Conservation (phyloP, 2,888 invertebrate species). For the Lithophane semibrunnea region DNA sequence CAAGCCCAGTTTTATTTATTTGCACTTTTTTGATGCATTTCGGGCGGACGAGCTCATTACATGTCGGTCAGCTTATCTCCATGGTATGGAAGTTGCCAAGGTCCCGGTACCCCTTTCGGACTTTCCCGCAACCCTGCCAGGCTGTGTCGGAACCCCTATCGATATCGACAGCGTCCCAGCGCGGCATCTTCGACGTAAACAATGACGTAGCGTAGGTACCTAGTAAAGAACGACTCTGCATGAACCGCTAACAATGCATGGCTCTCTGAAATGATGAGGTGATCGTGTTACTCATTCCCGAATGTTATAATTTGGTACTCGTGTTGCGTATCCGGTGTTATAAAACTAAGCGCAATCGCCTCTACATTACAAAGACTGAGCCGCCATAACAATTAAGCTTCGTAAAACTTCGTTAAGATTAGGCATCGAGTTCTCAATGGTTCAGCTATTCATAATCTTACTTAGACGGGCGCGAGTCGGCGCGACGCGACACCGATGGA, state of each 20-base stretch:
- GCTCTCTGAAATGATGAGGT: neutral
- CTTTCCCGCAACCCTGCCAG: no score
- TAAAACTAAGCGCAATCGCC: slow-evolving; percentile 1
- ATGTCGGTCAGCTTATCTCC: neutral
- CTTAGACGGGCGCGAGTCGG: no score
- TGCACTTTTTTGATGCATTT: neutral
- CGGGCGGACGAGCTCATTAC: neutral
- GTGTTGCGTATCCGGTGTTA: neutral
- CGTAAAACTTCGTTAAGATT: neutral
- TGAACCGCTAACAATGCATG: no score
- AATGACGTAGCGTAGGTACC: no score
- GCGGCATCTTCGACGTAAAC: no score
- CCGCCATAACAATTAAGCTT: neutral
- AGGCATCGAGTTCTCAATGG: neutral
- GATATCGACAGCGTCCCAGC: no score
- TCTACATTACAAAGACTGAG: neutral
- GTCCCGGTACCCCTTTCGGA: no score
- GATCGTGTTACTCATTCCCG: neutral
- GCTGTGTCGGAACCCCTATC: no score
- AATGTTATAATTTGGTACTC: neutral
- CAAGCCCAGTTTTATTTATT: neutral
- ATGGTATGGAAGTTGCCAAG: no score
- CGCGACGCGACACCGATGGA: no score
- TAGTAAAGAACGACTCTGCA: no score
- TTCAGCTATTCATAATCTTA: neutral